Evolutionary conservation across 2,888 invertebrate genomes (phyloP).

Genomic region (Lucinisca nassula): DNA sequence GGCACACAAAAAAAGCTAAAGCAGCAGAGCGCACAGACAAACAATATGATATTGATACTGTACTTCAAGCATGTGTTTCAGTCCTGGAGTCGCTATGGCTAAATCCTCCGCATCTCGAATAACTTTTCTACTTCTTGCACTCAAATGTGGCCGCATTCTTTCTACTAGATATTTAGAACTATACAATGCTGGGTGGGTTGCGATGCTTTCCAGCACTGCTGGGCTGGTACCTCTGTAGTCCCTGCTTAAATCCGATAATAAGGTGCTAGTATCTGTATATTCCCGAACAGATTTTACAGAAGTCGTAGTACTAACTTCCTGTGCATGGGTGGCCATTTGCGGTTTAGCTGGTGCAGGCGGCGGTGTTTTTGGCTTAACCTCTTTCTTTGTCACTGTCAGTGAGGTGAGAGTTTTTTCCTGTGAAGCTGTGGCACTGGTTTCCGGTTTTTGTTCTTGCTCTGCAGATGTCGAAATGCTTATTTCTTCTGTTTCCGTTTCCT

Average conservation of each 20-base stretch:
- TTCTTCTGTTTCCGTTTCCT: conserved; percentile 15
- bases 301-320: conserved; percentile 19
- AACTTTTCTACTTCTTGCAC: conserved; percentile 82
- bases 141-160: conserved; percentile 71
- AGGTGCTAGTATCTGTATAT: conserved; percentile 56
- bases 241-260: conserved; percentile 67
- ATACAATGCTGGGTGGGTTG: conserved; percentile 78
- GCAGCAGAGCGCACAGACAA: conserved; percentile 43
- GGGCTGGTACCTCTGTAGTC: conserved; percentile 83
- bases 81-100: conserved; percentile 81
- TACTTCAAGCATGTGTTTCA: conserved; percentile 86
- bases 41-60: conserved; percentile 67
- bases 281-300: conserved; percentile 44
- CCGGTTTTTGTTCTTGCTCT: conserved; percentile 31
- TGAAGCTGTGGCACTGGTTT: conserved; percentile 60
- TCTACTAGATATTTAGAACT: conserved; percentile 66
- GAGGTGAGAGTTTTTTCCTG: conserved; percentile 67
- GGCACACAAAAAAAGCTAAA: conserved; percentile 38
- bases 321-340: background rate
- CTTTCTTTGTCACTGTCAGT: conserved; percentile 48
- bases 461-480: background rate
- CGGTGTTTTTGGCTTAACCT: conserved; percentile 7
- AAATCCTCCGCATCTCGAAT: conserved; percentile 85
- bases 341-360: conserved; percentile 29
- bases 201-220: conserved; percentile 82